Base-by-base conservation (phyloP, 2,797 vertebrate genomes). In the Chlorospingus semifuscus region DNA sequence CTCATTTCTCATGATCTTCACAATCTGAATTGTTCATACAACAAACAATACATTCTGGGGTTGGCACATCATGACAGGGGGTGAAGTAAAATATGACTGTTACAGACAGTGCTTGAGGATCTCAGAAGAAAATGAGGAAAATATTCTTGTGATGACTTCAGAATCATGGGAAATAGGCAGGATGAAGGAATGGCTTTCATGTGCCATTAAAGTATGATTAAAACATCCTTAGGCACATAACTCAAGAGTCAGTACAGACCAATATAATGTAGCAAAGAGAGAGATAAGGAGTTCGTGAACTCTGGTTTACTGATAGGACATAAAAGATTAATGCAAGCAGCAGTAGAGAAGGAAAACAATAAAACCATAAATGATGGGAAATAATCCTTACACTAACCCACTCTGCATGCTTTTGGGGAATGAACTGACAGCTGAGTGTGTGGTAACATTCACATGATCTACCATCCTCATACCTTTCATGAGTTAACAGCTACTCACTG, bases 161-260 rank as follows among this genome's bases (percentile, higher is more conserved):
- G 85, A 93, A 94, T 71, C 86, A 91, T 27, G 50, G 36, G 78
- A 94, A 95, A 82, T 65, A 91, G 12, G 65, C 52, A 79, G 30
- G 32, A 90, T 53, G 85, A 93, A 93, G 68, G 78, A 87, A 80
- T 5, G n/a, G 72, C 71, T 93, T 95, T 94, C 89, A 90, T 22
- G 55, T 68, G 18, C 56, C 42, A 84, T 55, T 20, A 37, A 94
- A 87, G 14, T 70, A 93, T 78, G 85, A 95, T 83, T 93, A 84
- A 91, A 83, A 93, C 41, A 27, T 85, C 80, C 55, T 87, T 60
- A 83, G 74, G 56, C 71, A 83, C 56, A 47, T 87, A 95, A 84
- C 53, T 94, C 52, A 82, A 90, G 79, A 69, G 59, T 91, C 69
- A 85, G 83, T n/a, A 72, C 44, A 89, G 61, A 72, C 46, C 23